These are phyloP conservation scores for Eumacrocentrus americanus DNA, from an alignment of 2,888 invertebrate species.

Conservation along the genomic window DNA sequence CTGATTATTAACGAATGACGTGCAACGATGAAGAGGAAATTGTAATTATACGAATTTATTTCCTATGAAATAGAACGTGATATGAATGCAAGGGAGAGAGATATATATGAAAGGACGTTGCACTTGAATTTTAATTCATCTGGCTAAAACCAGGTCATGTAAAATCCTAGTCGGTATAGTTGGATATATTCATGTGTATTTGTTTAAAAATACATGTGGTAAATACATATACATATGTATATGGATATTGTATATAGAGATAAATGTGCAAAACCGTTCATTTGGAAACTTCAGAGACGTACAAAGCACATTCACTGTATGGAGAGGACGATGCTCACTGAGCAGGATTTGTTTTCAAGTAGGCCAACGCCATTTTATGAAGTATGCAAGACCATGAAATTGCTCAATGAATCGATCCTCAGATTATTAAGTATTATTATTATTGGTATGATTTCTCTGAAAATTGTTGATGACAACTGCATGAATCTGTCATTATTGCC, in stretches of 20 bases:
- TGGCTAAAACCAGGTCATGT: conserved; percentile 2
- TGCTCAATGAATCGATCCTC: too few species aligned
- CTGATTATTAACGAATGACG: not conserved
- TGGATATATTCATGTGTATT: too few species aligned
- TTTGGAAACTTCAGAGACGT: not conserved
- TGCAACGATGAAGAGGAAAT: conserved; percentile 12
- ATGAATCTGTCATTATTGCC: too few species aligned
- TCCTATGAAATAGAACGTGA: not conserved
- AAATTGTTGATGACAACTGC: too few species aligned
- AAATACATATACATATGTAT: too few species aligned
- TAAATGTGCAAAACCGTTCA: not conserved
- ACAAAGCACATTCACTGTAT: not conserved
- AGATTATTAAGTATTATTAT: too few species aligned
- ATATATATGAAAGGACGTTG: not conserved
- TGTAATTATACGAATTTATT: conserved; percentile 23
- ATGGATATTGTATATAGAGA: not conserved
- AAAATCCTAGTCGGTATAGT: too few species aligned
- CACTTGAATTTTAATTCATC: conserved; percentile 4
- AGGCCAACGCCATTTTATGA: not conserved
- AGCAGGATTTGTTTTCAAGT: not conserved
- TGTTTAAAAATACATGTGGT: too few species aligned
- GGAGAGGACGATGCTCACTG: not conserved
- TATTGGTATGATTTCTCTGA: too few species aligned
- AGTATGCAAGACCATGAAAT: not conserved
- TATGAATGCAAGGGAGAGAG: not conserved